phyloP scores from a whole-genome alignment of 2,888 invertebrate genomes.

The Drosophila greeni region DNA sequence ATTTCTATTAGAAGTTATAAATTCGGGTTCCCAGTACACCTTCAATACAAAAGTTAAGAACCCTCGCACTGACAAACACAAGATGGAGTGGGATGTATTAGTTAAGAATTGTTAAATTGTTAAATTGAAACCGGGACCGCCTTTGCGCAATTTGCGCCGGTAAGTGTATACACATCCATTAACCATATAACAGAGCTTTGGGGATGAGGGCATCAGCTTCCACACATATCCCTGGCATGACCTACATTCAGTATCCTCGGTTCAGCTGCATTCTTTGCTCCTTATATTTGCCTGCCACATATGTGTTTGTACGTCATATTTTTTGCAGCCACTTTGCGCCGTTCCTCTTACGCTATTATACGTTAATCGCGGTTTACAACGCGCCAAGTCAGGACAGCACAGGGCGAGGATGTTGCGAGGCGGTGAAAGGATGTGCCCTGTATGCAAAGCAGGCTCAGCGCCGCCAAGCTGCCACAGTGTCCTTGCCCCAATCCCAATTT shows the following conservation, averaged over 20 bases:
- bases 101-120: constrained; percentile 5
- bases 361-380: constrained; percentile 71
- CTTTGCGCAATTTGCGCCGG: neutral
- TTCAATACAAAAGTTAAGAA: neutral
- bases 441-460: constrained; percentile 55
- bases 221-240: constrained; percentile 49
- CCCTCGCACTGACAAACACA: no score
- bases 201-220: constrained; percentile 1
- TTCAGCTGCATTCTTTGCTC: constrained; percentile 14
- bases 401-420: neutral
- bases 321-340: constrained; percentile 43
- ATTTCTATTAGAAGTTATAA: neutral
- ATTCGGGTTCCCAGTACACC: neutral
- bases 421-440: constrained; percentile 29
- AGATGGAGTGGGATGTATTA: neutral
- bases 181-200: neutral
- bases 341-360: constrained; percentile 61
- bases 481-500: constrained; percentile 11
- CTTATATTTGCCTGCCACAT: constrained; percentile 31
- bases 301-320: constrained; percentile 36
- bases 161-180: constrained; percentile 13
- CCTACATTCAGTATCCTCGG: constrained; percentile 62
- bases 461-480: constrained; percentile 35
- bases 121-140: constrained; percentile 2
- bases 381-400: constrained; percentile 37